Evolutionary conservation across 2,888 invertebrate genomes (phyloP), one percentile per base, ranked within the genome.

Genomic region (Lepidochitona cinerea): DNA sequence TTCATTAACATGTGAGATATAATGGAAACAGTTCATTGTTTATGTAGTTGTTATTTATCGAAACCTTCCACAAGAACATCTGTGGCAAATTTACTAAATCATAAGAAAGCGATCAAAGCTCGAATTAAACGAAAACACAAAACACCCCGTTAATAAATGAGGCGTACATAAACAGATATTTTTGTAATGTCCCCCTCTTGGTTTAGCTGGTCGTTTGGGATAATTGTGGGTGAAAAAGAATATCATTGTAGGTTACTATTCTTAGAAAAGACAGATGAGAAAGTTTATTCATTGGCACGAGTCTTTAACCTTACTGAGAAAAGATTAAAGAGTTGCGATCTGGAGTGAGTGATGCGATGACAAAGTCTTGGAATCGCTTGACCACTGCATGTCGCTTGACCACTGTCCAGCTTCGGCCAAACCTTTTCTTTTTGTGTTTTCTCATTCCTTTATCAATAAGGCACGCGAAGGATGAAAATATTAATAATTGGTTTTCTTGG

Each of bases 401-500:
- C 59, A 59, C 29, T 59, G 59, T 59, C 59, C 59, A 59, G 59
- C 29, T 59, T 59, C 29, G 59, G 59, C 59, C 59, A 59, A 32
- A 59, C 18, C 4, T 14, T 32, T 2, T 23, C 59, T 23, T 59
- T 54, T 59, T 59, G 59, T 59, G 29, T 59, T 59, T 59, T 59
- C 59, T 26, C 26, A 2, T 14, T 59, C 59, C 29, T 59, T 59
- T 59, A 59, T 59, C 59, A 59, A 23, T 29, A 29, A 14, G 59
- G 59, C 59, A 59, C 59, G 59, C 59, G 59, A 59, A 59, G 23
- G 59, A 59, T 59, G 59, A 59, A 59, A 59, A 59, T 59, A 59
- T 59, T 59, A 59, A 59, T 59, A 59, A 59, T 59, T 59, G 59
- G 59, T 59, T 59, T 59, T 59, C 59, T 59, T 59, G 59, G 59